Base-by-base conservation (phyloP, 2,888 invertebrate genomes). In the Leptodirus hochenwartii region DNA sequence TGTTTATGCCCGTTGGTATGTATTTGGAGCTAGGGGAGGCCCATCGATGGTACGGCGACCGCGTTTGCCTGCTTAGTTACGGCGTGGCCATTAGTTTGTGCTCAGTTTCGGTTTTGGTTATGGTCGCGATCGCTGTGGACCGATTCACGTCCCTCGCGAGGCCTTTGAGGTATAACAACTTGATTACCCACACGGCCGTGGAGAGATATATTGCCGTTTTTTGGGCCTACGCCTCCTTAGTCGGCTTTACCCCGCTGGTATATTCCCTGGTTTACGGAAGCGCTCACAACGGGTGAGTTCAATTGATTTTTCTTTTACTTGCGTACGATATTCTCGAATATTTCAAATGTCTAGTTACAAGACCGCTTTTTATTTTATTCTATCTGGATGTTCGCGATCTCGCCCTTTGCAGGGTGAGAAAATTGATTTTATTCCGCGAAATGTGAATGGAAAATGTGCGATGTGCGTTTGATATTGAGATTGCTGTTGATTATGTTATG, bases 61-160 rank as follows among this genome's bases (percentile, higher is more conserved):
- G 53, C 20, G 45, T 65, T 31, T 69, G 69, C 47, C 50, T 69
- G 32, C 47, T 62, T 13, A 66, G 67, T 27, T 68, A 67, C 42
- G 65, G 66, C 39, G 53, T 66, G 12, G 58, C 62, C 20, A 64
- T 66, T 34, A 58, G 62, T 8, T 53, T 66, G 35, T 66, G 67
- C 43, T 64, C 65, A 39, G 68, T 66, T 15, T 68, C 64, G 33
- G 60, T 70, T 24, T 47, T 69, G 29, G 64, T 66, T 26, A 62
- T 66, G 43, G 65, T 68, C 1, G 66, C 69, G 13, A 68, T 71
- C 29, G 69, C 70, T 2, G 61, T 67, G 16, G 70, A 71, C 43
- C 50, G 69, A 29, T 61, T 67, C 40, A 67, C 66, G 2, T 67
- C 68, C 3, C 53, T 71, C 13, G 65, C 66, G 3, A 62, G 66